Percentiles rank a stretch among this genome's conserved stretches.
Evolutionary conservation across 2,797 vertebrate species (phyloP).

Genomic region (Neostethus bicornis): DNA sequence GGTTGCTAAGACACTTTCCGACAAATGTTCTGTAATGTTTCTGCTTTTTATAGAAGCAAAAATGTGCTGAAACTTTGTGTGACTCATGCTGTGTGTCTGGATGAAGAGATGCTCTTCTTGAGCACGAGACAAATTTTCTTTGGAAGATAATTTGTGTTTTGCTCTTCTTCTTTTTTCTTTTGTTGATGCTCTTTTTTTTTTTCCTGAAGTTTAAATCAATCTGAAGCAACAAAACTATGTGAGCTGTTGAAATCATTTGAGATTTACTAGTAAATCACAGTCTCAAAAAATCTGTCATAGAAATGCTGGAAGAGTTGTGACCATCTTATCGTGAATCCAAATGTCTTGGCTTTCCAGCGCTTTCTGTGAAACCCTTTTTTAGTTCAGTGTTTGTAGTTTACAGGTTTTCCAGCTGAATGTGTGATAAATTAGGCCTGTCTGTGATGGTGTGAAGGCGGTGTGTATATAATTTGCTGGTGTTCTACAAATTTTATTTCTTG

Average conservation of each 20-base stretch:
- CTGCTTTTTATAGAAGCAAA: conserved; percentile 34
- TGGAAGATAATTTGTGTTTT: conserved; percentile 11
- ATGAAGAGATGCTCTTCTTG: conserved; percentile 38
- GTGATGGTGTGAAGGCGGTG: conserved; percentile 48
- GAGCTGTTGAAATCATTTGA: conserved; percentile 18
- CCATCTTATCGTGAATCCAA: conserved; percentile 49
- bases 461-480: conserved; percentile 75
- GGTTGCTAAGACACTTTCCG: conserved; percentile 29
- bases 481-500: conserved; percentile 71
- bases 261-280: conserved; percentile 18
- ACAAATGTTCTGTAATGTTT: conserved; percentile 42
- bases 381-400: conserved; percentile 48
- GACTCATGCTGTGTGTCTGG: conserved; percentile 41
- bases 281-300: conserved; percentile 13
- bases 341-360: conserved; percentile 21
- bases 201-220: neutral
- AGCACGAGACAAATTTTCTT: conserved; percentile 48
- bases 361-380: conserved; percentile 28
- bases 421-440: conserved; percentile 45
- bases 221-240: conserved; percentile 5
- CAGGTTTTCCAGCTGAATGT: conserved; percentile 47
- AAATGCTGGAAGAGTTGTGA: conserved; percentile 67
- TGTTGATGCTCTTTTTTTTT: conserved; percentile 32
- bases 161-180: conserved; percentile 10
- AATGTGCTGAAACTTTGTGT: conserved; percentile 33